Evolutionary conservation across 2,797 vertebrate species (phyloP).

Genomic region (Odontamblyopus rebecca): DNA sequence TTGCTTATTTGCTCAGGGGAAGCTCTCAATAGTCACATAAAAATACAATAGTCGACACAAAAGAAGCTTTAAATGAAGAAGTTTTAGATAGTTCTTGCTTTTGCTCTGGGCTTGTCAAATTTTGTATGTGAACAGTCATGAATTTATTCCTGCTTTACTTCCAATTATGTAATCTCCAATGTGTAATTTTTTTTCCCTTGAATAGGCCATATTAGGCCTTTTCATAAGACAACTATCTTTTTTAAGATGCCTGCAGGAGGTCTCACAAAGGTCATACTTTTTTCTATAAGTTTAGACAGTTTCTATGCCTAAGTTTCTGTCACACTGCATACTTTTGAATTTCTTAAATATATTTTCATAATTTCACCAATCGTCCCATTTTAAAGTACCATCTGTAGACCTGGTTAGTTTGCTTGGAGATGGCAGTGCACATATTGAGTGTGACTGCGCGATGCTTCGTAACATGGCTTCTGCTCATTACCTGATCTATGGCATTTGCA

Average conservation of each 20-base stretch:
- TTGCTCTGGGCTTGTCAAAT: too few species aligned
- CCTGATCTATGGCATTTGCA: constrained; percentile 67
- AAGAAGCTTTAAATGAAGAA: background rate
- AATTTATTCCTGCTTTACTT: too few species aligned
- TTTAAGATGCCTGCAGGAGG: constrained; percentile 19
- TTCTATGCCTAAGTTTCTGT: constrained; percentile 7
- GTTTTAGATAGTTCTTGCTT: background rate
- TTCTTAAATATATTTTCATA: constrained; percentile 52
- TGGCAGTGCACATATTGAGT: constrained; percentile 62
- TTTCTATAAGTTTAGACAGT: constrained; percentile 39
- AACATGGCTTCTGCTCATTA: constrained; percentile 70
- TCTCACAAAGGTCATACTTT: constrained; percentile 43
- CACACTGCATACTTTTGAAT: constrained; percentile 47
- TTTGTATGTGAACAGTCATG: too few species aligned
- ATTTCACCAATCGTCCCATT: constrained; percentile 27
- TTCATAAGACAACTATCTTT: background rate
- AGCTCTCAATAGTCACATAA: background rate
- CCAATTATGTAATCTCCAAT: background rate
- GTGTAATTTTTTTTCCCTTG: background rate
- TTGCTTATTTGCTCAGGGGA: constrained; percentile 16
- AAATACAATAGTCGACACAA: constrained; percentile 4
- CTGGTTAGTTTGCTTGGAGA: constrained; percentile 53
- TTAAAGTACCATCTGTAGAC: constrained; percentile 73
- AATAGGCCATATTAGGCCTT: background rate
- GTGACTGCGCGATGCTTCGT: constrained; percentile 42